Conservation (phyloP, 1,140 invertebrate genomes). For the Samia ricini region DNA sequence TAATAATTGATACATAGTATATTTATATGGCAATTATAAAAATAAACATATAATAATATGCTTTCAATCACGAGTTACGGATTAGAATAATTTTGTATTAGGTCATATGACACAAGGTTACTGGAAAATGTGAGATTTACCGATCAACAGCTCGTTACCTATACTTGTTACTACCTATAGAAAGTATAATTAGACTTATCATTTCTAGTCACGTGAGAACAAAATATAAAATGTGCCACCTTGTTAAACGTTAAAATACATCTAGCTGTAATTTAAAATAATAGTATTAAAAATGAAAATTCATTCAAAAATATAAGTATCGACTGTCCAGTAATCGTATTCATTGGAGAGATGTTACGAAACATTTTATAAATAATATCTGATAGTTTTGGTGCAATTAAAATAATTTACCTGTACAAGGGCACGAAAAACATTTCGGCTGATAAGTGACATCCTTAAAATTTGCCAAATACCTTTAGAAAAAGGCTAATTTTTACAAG, state of each 20-base stretch:
- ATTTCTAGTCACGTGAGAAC: constrained; percentile 6
- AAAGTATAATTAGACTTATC: neutral
- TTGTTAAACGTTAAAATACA: neutral
- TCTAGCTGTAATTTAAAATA: neutral
- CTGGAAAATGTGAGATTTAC: neutral
- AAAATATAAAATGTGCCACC: neutral
- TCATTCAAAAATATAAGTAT: neutral
- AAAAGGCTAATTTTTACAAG: constrained; percentile 42
- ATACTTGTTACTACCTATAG: too few species aligned
- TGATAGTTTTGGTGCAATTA: neutral
- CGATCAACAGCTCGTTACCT: too few species aligned
- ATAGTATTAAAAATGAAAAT: neutral
- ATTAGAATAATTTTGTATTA: too few species aligned
- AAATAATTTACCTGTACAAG: constrained; percentile 50
- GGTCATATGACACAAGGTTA: neutral
- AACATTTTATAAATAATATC: constrained; percentile 34
- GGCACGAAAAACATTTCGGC: constrained; percentile 58
- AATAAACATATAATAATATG: too few species aligned
- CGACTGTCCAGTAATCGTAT: too few species aligned
- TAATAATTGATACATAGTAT: neutral
- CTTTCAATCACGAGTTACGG: too few species aligned
- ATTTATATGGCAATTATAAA: neutral
- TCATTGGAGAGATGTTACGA: constrained; percentile 48
- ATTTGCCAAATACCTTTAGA: constrained; percentile 29
- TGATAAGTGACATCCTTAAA: constrained; percentile 53